Conservation (phyloP, 2,797 vertebrate genomes). For the Sparus aurata region DNA sequence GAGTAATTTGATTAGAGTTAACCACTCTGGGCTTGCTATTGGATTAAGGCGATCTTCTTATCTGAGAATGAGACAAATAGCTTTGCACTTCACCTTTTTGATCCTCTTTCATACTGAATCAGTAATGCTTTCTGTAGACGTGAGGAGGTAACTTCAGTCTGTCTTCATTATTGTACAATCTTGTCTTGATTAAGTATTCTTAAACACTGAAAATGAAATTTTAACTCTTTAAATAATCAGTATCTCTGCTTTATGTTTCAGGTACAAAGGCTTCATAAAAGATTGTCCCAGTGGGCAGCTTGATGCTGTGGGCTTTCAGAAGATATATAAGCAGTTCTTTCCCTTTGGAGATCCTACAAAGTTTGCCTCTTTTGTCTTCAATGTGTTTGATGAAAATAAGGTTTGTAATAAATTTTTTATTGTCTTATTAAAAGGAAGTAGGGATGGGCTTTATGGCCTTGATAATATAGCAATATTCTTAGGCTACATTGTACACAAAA, state of each 20-base stretch:
- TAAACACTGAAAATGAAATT: neutral
- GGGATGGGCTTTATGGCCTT: too few relatives aligned
- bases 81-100: slow-evolving; percentile 69
- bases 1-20: slow-evolving; percentile 79
- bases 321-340: slow-evolving; percentile 99
- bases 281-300: slow-evolving; percentile 98
- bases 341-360: slow-evolving; percentile 98
- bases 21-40: slow-evolving; percentile 74
- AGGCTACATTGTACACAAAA: too few relatives aligned
- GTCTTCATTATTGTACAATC: slow-evolving; percentile 13
- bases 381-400: slow-evolving; percentile 99
- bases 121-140: slow-evolving; percentile 15
- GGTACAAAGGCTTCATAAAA: slow-evolving; percentile 99
- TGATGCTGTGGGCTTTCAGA: slow-evolving; percentile 96
- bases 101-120: slow-evolving; percentile 55
- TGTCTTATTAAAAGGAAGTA: neutral
- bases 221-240: slow-evolving; percentile 3
- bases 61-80: slow-evolving; percentile 77
- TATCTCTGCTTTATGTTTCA: slow-evolving; percentile 65
- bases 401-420: slow-evolving; percentile 76
- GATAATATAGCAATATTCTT: neutral
- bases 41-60: slow-evolving; percentile 72
- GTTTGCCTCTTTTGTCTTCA: slow-evolving; percentile 99
- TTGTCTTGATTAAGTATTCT: slow-evolving; percentile 22
- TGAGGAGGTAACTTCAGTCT: slow-evolving; percentile 23